phyloP scores from a whole-genome alignment of 2,888 invertebrate species.

The Ornithoptera alexandrae region DNA sequence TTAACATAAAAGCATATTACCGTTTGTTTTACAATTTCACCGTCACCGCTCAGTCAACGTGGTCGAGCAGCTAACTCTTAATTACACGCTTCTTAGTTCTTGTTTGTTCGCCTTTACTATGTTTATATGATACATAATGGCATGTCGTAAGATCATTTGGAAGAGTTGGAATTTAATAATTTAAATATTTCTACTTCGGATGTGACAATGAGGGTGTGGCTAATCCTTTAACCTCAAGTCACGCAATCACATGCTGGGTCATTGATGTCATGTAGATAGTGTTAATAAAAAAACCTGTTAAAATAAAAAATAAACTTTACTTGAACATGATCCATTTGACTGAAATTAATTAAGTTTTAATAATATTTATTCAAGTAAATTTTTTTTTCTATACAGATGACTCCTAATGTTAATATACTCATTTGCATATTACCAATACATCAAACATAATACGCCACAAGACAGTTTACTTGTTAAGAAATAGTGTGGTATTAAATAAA shows the following conservation, averaged over 20 bases:
- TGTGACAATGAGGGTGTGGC: too few species aligned
- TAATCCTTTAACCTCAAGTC: too few species aligned
- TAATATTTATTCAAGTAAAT: too few species aligned
- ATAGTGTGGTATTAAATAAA: conserved; percentile 12
- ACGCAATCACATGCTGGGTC: too few species aligned
- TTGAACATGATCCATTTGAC: too few species aligned
- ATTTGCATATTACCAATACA: not conserved
- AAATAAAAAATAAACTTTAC: too few species aligned
- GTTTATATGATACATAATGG: conserved; percentile 22
- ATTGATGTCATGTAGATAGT: too few species aligned
- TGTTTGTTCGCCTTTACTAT: conserved; percentile 17
- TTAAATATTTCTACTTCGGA: not conserved
- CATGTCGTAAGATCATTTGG: not conserved
- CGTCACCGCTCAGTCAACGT: conserved; percentile 31
- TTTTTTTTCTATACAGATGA: not conserved
- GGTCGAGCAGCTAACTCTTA: conserved; percentile 6
- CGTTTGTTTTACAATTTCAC: conserved; percentile 74
- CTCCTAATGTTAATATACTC: not conserved
- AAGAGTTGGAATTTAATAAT: not conserved
- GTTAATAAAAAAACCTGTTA: too few species aligned
- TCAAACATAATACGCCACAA: not conserved
- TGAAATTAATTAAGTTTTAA: too few species aligned
- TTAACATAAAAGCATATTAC: conserved; percentile 68
- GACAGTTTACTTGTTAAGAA: conserved; percentile 14
- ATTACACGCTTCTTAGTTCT: conserved; percentile 20